Evolutionary conservation across 2,797 vertebrate species (phyloP), one percentile per base, ranked within the genome.

Genomic region (Alca torda): DNA sequence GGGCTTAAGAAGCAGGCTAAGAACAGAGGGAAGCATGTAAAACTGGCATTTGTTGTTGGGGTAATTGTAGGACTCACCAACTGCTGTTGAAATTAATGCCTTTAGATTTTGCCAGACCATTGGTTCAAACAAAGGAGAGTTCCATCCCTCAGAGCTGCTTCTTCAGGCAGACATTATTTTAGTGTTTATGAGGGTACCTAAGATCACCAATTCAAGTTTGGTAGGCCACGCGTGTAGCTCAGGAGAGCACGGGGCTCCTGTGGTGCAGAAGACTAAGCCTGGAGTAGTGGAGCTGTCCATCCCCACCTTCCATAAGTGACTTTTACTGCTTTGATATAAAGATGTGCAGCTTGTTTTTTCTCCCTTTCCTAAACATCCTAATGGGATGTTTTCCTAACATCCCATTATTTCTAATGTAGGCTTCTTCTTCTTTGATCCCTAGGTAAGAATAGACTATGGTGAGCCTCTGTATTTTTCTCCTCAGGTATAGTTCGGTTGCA

Each of bases 41-140:
- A 78, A 61, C 39, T 45, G 35, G 19, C 9, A 6, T 91, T 87
- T 85, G 37, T 90, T 72, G 18, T 61, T 86, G 63, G 67, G 30
- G 11, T 69, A 83, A 59, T 86, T 67, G 17, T 89, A 61, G 48
- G 64, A 83, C 0, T 2, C 23, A 53, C 43, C 68, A 93, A 72
- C 57, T 59, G 57, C 61, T 4, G 9, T 61, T 84, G 69, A 86
- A 93, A 84, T 65, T 11, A 59, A 70, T 67, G 77, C 72, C 86
- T 94, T 80, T 61, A 68, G 75, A 53, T 94, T 93, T 94, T 93
- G 51, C 43, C 68, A 94, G 68, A 87, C 56, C 25, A 26, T 39
- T 91, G 54, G 31, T 13, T 92, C 65, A 51, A 74, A 78, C n/a
- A 86, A 64, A 93, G 68, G n/a, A 89, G 30, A 73, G 14, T 50